These are phyloP conservation scores for Dermolepida albohirtum DNA, from an alignment of 2,888 invertebrate species.

Conservation along the genomic window DNA sequence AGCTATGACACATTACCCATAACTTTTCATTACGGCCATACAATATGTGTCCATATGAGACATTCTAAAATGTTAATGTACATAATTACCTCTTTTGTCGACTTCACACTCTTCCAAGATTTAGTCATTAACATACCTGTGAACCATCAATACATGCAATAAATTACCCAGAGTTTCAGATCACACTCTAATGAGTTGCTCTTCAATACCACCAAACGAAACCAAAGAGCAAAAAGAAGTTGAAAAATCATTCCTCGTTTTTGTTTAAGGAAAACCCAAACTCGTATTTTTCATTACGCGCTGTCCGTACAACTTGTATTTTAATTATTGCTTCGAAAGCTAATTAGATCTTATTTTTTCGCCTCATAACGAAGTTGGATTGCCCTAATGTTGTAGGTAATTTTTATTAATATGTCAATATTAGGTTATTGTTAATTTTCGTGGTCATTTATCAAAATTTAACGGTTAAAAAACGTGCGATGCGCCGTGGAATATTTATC, in stretches of 20 bases:
- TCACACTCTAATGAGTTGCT: slow-evolving; percentile 5
- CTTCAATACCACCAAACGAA: neutral
- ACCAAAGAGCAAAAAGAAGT: neutral
- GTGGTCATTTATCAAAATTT: slow-evolving; percentile 4
- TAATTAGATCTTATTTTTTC: slow-evolving; percentile 30
- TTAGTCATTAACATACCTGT: too few relatives aligned
- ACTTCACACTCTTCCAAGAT: too few relatives aligned
- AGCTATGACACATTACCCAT: too few relatives aligned
- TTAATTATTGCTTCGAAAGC: slow-evolving; percentile 27
- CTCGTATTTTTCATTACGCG: slow-evolving; percentile 1
- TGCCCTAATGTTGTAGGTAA: slow-evolving; percentile 27
- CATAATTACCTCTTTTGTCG: too few relatives aligned
- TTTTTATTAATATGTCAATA: slow-evolving; percentile 41
- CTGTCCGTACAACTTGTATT: neutral
- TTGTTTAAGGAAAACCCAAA: neutral
- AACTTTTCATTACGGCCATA: too few relatives aligned
- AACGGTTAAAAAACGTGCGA: neutral
- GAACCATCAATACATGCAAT: slow-evolving; percentile 1
- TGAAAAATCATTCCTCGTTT: slow-evolving; percentile 5
- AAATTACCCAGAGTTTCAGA: slow-evolving; percentile 5
- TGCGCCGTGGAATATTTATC: slow-evolving; percentile 10
- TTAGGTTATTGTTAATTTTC: slow-evolving; percentile 35
- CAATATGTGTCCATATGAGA: too few relatives aligned
- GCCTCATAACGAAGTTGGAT: slow-evolving; percentile 19
- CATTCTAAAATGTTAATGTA: too few relatives aligned